Evolutionary conservation across 1,140 invertebrate genomes (phyloP), one percentile per base, ranked within the genome.

Genomic region (Nebria ingens): DNA sequence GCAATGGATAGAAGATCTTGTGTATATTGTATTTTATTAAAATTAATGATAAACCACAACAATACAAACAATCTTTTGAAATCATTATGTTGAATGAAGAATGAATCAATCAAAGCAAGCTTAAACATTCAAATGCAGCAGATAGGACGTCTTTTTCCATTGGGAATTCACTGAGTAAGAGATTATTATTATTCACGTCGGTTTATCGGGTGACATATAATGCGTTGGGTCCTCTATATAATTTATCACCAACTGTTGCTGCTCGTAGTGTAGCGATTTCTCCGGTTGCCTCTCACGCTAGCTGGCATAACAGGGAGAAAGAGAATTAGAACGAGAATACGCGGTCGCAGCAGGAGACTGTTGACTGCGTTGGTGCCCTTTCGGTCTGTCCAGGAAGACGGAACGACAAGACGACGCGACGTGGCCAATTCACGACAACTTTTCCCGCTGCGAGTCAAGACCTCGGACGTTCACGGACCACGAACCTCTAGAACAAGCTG

Each of bases 221-320:
- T 45, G 40, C 40, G 40, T 45, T 12, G 9, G 9, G 9, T 9
- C 40, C 40, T 4, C 15, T 29, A 4, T 29, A 13, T 13, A 45
- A 45, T 45, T 45, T 17, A 45, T 45, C 40, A 45, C 40, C 40
- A 45, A 45, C 40, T 45, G 40, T 45, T 45, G 40, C 40, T 45
- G 40, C 6, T 12, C 25, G 25, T 29, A 13, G 4, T 45, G 6
- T 6, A 12, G 17, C 40, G 17, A 45, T 17, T 45, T 45, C 40
- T 45, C 17, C 17, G 17, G 4, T 13, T n/a, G 4, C 25, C 4
- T 6, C 25, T 29, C 25, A 29, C 13, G 15, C 40, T 12, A 45
- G 15, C 40, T 45, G 15, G 6, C 13, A 29, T 29, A 29, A 13
- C 13, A 13, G 13, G 25, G 13, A 29, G 4, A 29, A 17, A 17